Conservation (phyloP, 2,113 vertebrate species). For the Pica pica region DNA sequence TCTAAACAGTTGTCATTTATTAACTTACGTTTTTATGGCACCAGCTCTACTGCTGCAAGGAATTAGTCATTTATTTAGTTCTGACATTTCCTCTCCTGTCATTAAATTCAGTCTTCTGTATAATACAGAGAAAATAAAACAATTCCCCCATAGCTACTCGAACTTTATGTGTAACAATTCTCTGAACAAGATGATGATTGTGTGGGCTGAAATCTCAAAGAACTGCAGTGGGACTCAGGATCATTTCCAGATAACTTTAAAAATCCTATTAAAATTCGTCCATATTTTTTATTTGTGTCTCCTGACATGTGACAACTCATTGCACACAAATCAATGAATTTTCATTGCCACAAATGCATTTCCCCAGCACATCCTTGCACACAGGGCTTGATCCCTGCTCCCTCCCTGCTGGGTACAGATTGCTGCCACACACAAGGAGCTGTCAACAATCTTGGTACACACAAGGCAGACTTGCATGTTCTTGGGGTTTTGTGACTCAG, state of each 20-base stretch:
- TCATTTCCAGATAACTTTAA: not conserved
- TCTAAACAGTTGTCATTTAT: not conserved
- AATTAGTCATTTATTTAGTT: not conserved
- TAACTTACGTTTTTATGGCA: not conserved
- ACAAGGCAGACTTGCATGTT: accelerated
- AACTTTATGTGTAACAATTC: not conserved
- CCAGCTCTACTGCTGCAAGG: not conserved
- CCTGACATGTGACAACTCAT: not conserved
- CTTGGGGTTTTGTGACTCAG: accelerated
- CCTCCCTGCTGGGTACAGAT: not conserved
- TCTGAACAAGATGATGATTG: not conserved
- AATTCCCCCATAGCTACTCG: not conserved
- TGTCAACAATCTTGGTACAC: not conserved
- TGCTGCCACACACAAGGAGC: not conserved
- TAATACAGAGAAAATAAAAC: not conserved
- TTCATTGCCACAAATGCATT: not conserved
- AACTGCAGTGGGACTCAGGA: not conserved
- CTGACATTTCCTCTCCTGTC: not conserved
- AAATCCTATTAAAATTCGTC: not conserved
- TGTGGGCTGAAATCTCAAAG: not conserved
- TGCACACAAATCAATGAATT: not conserved
- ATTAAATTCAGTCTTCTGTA: not conserved
- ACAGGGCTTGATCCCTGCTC: accelerated
- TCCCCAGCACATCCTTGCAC: not conserved
- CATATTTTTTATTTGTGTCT: not conserved